These are phyloP conservation scores for Urechis unicinctus DNA, from an alignment of 2,888 invertebrate species.

Conservation along the genomic window DNA sequence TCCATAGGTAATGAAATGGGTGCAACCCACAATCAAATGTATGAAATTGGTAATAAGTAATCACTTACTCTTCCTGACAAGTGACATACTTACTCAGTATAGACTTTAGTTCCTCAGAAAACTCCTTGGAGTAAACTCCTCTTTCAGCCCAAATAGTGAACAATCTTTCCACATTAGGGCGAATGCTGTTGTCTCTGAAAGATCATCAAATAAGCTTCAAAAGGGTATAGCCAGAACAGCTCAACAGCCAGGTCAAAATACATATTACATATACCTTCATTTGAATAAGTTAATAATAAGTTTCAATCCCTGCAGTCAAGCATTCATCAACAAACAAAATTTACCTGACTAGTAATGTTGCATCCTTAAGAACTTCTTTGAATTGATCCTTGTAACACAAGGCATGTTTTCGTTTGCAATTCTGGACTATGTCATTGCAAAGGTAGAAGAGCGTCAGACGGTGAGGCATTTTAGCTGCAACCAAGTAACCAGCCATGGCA, in stretches of 20 bases:
- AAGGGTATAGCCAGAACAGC: not conserved
- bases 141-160: constrained; percentile 95
- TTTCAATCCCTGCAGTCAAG: not conserved
- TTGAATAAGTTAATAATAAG: not conserved
- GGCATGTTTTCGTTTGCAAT: constrained; percentile 79
- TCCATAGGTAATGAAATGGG: no score
- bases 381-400: constrained; percentile 75
- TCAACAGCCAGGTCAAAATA: not conserved
- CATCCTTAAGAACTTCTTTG: constrained; percentile 85
- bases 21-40: no score
- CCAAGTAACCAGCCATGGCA: no score
- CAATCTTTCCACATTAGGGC: constrained; percentile 77
- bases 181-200: constrained; percentile 79
- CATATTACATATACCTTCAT: not conserved
- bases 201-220: not conserved
- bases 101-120: constrained; percentile 77
- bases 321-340: not conserved
- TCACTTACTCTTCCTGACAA: not conserved
- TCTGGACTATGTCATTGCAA: constrained; percentile 96
- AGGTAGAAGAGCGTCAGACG: constrained; percentile 84
- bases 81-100: constrained; percentile 55
- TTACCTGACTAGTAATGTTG: constrained; percentile 62
- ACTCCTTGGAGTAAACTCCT: constrained; percentile 82
- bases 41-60: not conserved
- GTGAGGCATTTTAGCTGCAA: constrained; percentile 73